Percentiles rank a stretch among this genome's conserved stretches.
Conservation (phyloP, 2,113 vertebrate genomes). For the Pyrgilauda ruficollis region DNA sequence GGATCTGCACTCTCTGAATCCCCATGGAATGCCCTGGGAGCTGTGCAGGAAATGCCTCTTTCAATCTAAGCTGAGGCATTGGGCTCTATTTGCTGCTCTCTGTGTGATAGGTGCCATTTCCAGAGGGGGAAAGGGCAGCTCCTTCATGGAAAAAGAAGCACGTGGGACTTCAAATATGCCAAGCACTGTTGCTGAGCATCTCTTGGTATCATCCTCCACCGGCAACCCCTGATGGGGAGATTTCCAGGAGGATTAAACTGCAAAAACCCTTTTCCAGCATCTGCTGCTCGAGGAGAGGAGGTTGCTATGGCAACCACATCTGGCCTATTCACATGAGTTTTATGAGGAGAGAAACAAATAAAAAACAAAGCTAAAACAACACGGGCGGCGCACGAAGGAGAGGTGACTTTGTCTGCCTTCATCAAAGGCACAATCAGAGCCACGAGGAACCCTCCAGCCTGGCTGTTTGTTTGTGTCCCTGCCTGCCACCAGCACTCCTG, state of each 20-base stretch:
- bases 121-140: background rate
- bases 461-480: background rate
- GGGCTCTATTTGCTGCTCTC: background rate
- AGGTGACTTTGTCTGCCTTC: conserved; percentile 7
- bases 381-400: background rate
- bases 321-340: conserved; percentile 47
- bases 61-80: background rate
- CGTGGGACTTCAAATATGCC: background rate
- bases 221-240: conserved; percentile 28
- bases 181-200: background rate
- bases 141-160: background rate
- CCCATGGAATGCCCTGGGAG: background rate
- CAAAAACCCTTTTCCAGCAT: conserved; percentile 53
- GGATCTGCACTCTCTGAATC: background rate
- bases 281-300: background rate
- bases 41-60: background rate
- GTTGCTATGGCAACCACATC: conserved; percentile 76
- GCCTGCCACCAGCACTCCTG: background rate
- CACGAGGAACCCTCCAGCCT: background rate
- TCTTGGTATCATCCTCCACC: background rate
- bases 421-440: background rate
- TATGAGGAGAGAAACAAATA: conserved; percentile 18
- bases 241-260: conserved; percentile 60
- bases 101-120: background rate
- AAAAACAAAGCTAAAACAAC: conserved; percentile 13